Evolutionary conservation across 1,140 invertebrate genomes (phyloP).

Genomic region (Drosophila neocordata): DNA sequence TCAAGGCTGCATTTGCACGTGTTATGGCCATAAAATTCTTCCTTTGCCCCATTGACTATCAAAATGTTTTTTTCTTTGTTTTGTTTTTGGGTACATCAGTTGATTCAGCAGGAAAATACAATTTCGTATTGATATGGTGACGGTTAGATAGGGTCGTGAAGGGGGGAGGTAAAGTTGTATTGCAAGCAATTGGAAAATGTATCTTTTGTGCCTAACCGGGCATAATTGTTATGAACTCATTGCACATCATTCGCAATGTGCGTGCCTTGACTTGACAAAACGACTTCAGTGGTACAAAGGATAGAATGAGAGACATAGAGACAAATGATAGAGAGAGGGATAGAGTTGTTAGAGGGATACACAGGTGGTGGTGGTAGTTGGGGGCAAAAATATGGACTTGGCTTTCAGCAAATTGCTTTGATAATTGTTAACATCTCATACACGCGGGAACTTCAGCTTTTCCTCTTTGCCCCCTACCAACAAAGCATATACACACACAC

Average conservation of each 20-base stretch:
- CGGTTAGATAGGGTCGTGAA: not conserved
- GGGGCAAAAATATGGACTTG: not conserved
- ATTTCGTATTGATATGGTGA: slow-evolving; percentile 28
- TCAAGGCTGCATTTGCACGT: slow-evolving; percentile 55
- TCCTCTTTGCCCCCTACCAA: no score
- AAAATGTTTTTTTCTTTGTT: not conserved
- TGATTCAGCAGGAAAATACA: slow-evolving; percentile 29
- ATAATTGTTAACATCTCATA: slow-evolving; percentile 66
- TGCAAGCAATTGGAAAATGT: slow-evolving; percentile 59
- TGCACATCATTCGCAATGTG: slow-evolving; percentile 42
- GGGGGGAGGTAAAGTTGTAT: slow-evolving; percentile 4
- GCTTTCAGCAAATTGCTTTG: slow-evolving; percentile 58
- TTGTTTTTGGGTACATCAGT: not conserved
- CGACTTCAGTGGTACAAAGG: not conserved
- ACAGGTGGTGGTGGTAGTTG: not conserved
- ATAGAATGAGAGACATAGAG: not conserved
- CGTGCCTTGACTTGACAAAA: slow-evolving; percentile 50
- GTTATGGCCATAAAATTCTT: slow-evolving; percentile 57
- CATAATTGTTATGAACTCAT: slow-evolving; percentile 78
- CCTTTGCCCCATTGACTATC: not conserved
- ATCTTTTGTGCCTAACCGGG: slow-evolving; percentile 53
- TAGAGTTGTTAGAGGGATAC: no score
- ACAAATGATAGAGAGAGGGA: not conserved
- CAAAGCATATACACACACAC: no score
- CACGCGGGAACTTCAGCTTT: slow-evolving; percentile 38